These are phyloP conservation scores for Halichoeres trimaculatus DNA, from an alignment of 2,113 vertebrate genomes.

Conservation along the genomic window DNA sequence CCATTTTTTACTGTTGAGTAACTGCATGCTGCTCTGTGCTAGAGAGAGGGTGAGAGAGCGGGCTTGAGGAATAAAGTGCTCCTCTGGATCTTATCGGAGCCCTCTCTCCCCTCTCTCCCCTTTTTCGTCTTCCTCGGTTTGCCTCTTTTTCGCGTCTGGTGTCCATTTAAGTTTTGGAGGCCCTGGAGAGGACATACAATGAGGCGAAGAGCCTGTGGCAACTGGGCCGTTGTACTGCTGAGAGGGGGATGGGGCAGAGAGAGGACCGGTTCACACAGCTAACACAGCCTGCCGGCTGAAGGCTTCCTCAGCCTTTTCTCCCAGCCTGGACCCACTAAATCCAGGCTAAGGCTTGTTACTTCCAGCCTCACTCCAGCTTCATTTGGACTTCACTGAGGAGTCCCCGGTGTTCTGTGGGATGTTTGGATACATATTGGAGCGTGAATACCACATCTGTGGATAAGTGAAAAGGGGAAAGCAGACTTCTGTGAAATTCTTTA, in stretches of 20 bases:
- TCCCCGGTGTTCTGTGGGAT: constrained; percentile 70
- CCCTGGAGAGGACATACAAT: constrained; percentile 82
- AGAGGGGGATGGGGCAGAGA: constrained; percentile 86
- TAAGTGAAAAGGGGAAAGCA: constrained; percentile 51
- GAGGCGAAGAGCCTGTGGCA: constrained; percentile 84
- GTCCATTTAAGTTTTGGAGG: constrained; percentile 72
- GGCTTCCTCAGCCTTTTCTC: constrained; percentile 75
- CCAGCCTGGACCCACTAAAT: constrained; percentile 57
- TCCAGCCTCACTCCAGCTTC: constrained; percentile 49
- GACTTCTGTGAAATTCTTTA: constrained; percentile 65
- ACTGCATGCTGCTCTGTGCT: constrained; percentile 78
- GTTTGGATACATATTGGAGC: constrained; percentile 69
- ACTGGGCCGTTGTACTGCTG: constrained; percentile 85
- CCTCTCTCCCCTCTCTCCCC: constrained; percentile 44
- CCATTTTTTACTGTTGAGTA: constrained; percentile 86
- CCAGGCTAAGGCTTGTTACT: constrained; percentile 58
- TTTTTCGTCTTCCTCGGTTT: constrained; percentile 27
- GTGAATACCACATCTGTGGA: constrained; percentile 62
- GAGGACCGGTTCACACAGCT: constrained; percentile 85
- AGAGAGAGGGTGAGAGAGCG: constrained; percentile 68
- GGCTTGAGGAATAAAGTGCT: constrained; percentile 65
- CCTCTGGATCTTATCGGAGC: constrained; percentile 59
- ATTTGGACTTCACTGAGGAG: constrained; percentile 70
- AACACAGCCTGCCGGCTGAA: constrained; percentile 81
- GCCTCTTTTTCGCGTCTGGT: constrained; percentile 48